Evolutionary conservation across 2,888 invertebrate species (phyloP), one percentile per base, ranked within the genome.

Genomic region (Drosophila imparisetae): DNA sequence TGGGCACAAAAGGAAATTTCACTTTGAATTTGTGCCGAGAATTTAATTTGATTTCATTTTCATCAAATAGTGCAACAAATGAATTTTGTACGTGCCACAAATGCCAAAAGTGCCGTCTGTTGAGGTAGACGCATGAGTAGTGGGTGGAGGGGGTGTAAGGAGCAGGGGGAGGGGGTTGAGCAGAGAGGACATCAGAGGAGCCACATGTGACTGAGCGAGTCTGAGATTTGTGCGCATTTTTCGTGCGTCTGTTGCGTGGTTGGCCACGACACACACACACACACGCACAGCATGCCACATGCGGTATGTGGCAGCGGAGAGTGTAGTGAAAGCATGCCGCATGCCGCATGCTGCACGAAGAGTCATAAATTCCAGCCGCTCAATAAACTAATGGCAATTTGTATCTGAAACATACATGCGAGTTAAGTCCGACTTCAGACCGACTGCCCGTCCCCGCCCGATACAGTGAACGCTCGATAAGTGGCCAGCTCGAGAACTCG

Each of bases 301-400:
- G 21, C 21, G 45, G 29, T n/a, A 18, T 49, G 48, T 10, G 48
- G 34, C 60, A 63, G 32, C 13, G 45, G 45, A 7, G 45, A 45
- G 45, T 7, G 21, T 45, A 45, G 21, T 21, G 45, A 45, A 45
- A 45, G 59, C 50, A 38, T 34, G 66, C 34, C 18, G 64, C 55
- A 52, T 45, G 75, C 21, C 57, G 75, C 66, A 63, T 54, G 71
- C 40, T 45, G 83, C 77, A 76, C 70, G 70, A 48, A 77, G 78
- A 67, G 62, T 62, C 86, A 89, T 86, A 86, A 86, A 86, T 86
- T 83, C 73, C 74, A 76, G 75, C 70, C 81, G 81, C 81, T 85
- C 89, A 89, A 86, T 86, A 86, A 86, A 86, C 89, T 87, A 89
- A 86, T 86, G 81, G 81, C 87, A 89, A 89, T 86, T 86, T 89